These are phyloP conservation scores for Pandion haliaetus DNA, from an alignment of 2,113 vertebrate genomes.

Conservation along the genomic window DNA sequence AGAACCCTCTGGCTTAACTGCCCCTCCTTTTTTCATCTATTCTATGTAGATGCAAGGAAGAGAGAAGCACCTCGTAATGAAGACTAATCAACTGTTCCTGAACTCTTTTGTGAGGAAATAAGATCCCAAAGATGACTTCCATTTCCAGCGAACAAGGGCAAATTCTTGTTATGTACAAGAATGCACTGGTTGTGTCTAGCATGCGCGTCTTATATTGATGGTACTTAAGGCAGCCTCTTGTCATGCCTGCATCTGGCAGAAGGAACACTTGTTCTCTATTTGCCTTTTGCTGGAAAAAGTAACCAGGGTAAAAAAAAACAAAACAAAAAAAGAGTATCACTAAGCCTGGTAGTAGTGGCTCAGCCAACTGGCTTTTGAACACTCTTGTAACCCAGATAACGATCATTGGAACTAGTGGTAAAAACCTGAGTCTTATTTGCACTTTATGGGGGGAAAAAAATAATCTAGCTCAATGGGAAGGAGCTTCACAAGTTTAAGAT, in stretches of 20 bases:
- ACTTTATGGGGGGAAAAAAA: conserved; percentile 58
- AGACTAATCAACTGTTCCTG: conserved; percentile 58
- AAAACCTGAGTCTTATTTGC: conserved; percentile 67
- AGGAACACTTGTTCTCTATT: conserved; percentile 38
- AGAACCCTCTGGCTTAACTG: background rate
- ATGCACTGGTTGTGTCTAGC: background rate
- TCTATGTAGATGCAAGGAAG: conserved; percentile 61
- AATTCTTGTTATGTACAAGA: background rate
- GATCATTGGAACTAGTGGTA: conserved; percentile 22
- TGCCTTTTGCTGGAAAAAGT: conserved; percentile 59
- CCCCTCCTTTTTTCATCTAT: background rate
- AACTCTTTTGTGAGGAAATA: conserved; percentile 42
- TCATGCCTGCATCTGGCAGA: conserved; percentile 19
- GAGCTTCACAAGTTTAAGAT: conserved; percentile 42
- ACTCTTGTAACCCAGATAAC: conserved; percentile 6
- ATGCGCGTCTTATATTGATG: conserved; percentile 38
- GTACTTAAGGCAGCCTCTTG: conserved; percentile 67
- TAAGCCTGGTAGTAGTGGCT: conserved; percentile 14
- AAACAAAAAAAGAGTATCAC: background rate
- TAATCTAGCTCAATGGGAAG: conserved; percentile 43
- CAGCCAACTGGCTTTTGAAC: conserved; percentile 43
- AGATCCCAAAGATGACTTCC: conserved; percentile 72
- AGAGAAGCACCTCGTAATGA: conserved; percentile 71
- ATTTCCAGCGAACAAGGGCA: conserved; percentile 33
- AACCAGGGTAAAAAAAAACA: background rate